Percentiles rank a stretch among this genome's conserved stretches.
These are phyloP conservation scores for Phrynosoma blainvillii DNA, from an alignment of 2,113 vertebrate species.

Conservation along the genomic window DNA sequence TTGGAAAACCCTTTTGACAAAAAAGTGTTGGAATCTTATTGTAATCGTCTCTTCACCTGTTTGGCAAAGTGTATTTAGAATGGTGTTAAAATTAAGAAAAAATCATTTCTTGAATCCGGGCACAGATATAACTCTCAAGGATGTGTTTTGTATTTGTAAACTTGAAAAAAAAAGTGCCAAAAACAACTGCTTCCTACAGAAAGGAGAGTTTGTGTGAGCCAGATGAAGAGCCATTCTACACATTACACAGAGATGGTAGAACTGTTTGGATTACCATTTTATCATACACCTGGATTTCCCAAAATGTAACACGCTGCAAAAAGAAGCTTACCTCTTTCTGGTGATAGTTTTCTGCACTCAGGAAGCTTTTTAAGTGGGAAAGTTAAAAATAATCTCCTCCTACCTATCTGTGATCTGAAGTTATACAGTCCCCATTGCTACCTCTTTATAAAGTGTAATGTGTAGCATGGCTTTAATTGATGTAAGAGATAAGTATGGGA, in stretches of 20 bases:
- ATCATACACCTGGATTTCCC: background rate
- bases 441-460: too few relatives aligned
- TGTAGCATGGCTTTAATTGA: constrained; percentile 8
- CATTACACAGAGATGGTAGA: background rate
- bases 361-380: background rate
- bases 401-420: background rate
- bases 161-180: constrained; percentile 67
- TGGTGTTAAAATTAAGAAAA: constrained; percentile 16
- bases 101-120: constrained; percentile 28
- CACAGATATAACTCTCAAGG: constrained; percentile 32
- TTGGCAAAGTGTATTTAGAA: constrained; percentile 4
- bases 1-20: constrained; percentile 31
- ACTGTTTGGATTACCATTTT: background rate
- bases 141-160: constrained; percentile 52
- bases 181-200: constrained; percentile 32
- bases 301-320: background rate
- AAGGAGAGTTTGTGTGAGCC: constrained; percentile 17
- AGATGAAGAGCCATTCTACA: background rate
- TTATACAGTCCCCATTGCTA: background rate
- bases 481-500: background rate
- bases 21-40: constrained; percentile 31
- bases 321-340: background rate
- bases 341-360: background rate
- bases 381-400: background rate
- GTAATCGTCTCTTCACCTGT: background rate